These are phyloP conservation scores for Aphelinus atriplicis DNA, from an alignment of 1,140 invertebrate genomes.

Conservation along the genomic window DNA sequence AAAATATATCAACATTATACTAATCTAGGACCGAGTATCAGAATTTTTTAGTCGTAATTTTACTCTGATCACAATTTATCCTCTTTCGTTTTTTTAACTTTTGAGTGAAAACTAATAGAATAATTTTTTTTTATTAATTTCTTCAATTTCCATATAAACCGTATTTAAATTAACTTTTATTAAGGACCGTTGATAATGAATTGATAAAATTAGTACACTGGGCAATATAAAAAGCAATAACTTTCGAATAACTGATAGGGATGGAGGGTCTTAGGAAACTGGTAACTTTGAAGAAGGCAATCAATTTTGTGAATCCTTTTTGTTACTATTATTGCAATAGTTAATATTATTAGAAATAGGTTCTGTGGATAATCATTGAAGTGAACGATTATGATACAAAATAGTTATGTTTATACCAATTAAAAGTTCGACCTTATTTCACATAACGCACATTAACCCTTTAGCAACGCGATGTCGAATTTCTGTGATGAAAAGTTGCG, in stretches of 20 bases:
- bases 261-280: slow-evolving; percentile 12
- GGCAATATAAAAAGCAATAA: not conserved
- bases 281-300: slow-evolving; percentile 25
- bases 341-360: slow-evolving; percentile 28
- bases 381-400: slow-evolving; percentile 8
- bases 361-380: slow-evolving; percentile 6
- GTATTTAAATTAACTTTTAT: slow-evolving; percentile 18
- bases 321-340: slow-evolving; percentile 29
- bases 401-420: slow-evolving; percentile 19
- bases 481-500: slow-evolving; percentile 12
- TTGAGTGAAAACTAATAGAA: no score
- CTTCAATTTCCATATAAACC: not conserved
- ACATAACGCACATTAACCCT: slow-evolving; percentile 26
- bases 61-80: no score
- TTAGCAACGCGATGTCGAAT: slow-evolving; percentile 24
- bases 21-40: no score
- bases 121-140: not conserved
- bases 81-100: no score
- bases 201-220: not conserved
- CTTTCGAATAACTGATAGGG: not conserved
- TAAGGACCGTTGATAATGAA: slow-evolving; percentile 18
- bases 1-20: no score
- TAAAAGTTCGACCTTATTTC: slow-evolving; percentile 15
- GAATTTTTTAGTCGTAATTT: no score
- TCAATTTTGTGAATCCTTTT: slow-evolving; percentile 2